Evolutionary conservation across 2,888 invertebrate genomes (phyloP), one percentile per base, ranked within the genome.

Genomic region (Arrhopalites spinosus): DNA sequence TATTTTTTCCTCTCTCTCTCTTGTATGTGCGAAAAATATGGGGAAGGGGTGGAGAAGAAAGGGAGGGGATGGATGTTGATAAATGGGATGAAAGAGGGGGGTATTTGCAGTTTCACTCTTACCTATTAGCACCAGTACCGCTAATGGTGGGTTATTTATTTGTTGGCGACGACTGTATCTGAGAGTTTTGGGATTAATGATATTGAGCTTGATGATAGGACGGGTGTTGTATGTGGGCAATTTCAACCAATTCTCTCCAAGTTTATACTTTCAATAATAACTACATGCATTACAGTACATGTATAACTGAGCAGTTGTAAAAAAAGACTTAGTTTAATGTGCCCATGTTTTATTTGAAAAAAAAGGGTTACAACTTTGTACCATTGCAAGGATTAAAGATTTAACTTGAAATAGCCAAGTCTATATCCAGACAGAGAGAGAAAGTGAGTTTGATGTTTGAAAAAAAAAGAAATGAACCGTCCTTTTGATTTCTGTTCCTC

Each of bases 131-230:
- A 13, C 45, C 66, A 30, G 23, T 17, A 11, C 36, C 29, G 23
- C 68, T 68, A 68, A 47, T 69, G 69, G 13, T 69, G 15, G 5
- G 17, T 53, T 69, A 69, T 69, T 69, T 69, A 69, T 69, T 53
- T 53, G 45, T 66, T 63, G 63, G 25, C 20, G 20, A 23, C 20
- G 63, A 29, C 63, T 63, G 63, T 27, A 29, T 63, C 29, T 63
- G 63, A 29, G 27, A n/a, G 63, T 15, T 30, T 30, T n/a, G 15
- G 66, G 66, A 66, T 64, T 64, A 64, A 59, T 59, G 27, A 59
- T 25, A 59, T 3, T 15, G 11, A 59, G 25, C 59, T 25, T 59
- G 27, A 59, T 59, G 59, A 59, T 25, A 27, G 13, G 23, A 27
- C 27, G 13, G 5, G 3, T 59, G 15, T 59, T 23, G 13, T 23